These are phyloP conservation scores for Hypomecis atomaria DNA, from an alignment of 2,888 invertebrate species.

Conservation along the genomic window DNA sequence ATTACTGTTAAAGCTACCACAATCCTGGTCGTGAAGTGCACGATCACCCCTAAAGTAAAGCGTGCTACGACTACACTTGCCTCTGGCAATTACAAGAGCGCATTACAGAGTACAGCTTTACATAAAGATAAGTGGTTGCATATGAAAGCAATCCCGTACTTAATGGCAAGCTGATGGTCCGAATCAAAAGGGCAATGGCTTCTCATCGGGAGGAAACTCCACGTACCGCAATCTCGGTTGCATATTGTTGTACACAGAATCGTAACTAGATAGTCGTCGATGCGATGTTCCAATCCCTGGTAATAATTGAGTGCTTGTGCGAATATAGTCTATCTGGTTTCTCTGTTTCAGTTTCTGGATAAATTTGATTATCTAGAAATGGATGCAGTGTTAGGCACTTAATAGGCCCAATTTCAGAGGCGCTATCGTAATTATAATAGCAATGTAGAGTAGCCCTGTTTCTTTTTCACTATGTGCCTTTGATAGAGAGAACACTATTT, in stretches of 20 bases:
- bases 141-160: constrained; percentile 28
- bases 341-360: neutral
- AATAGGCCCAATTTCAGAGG: too few relatives aligned
- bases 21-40: constrained; percentile 17
- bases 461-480: too few relatives aligned
- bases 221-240: constrained; percentile 3
- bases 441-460: too few relatives aligned
- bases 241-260: constrained; percentile 1
- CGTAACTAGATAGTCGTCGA: neutral
- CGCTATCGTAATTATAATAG: too few relatives aligned
- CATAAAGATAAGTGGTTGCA: constrained; percentile 46
- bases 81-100: constrained; percentile 55
- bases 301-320: neutral
- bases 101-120: constrained; percentile 51
- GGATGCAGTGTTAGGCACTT: too few relatives aligned
- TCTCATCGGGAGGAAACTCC: constrained; percentile 20
- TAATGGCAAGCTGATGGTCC: constrained; percentile 38
- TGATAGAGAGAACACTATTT: too few relatives aligned
- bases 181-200: constrained; percentile 33
- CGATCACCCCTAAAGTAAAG: constrained; percentile 51
- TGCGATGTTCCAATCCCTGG: constrained; percentile 1
- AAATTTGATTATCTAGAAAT: too few relatives aligned
- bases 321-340: neutral
- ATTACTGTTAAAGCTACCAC: neutral
- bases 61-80: constrained; percentile 56